Conservation (phyloP, 2,113 vertebrate species). For the Bagarius yarrelli region DNA sequence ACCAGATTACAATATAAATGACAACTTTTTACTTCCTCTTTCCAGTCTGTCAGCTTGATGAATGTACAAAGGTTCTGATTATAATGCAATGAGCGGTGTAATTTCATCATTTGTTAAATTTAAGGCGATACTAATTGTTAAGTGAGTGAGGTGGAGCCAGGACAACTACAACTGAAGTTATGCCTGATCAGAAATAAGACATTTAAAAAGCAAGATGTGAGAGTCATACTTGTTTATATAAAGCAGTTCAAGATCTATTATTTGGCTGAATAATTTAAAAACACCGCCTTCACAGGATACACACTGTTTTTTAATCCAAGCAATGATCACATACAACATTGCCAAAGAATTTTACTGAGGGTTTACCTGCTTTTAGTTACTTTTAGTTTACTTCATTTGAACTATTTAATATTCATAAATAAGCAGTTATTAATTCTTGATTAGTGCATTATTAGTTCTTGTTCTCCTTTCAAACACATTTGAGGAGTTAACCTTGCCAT, state of each 20-base stretch:
- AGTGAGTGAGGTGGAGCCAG: not conserved
- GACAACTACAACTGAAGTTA: not conserved
- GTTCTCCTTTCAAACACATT: not conserved
- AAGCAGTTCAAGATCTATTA: not conserved
- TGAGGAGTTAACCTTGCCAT: not conserved
- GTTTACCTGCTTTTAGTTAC: not conserved
- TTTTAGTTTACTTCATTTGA: too few relatives aligned
- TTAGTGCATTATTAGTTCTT: not conserved
- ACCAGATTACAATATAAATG: conserved; percentile 19
- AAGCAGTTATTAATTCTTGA: not conserved
- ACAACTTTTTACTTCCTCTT: not conserved
- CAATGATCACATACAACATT: not conserved
- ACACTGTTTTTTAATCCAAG: not conserved
- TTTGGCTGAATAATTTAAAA: not conserved
- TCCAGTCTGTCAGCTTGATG: conserved; percentile 29
- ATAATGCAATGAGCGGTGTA: conserved; percentile 17
- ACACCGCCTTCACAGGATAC: not conserved
- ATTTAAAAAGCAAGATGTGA: not conserved
- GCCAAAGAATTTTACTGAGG: not conserved
- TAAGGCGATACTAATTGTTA: not conserved
- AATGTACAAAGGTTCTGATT: conserved; percentile 30
- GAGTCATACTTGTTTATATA: not conserved
- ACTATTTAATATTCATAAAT: conserved; percentile 62
- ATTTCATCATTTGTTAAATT: conserved; percentile 27
- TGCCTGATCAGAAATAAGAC: not conserved